Evolutionary conservation across 2,888 invertebrate species (phyloP).

Genomic region (Balanococcus diminutus): DNA sequence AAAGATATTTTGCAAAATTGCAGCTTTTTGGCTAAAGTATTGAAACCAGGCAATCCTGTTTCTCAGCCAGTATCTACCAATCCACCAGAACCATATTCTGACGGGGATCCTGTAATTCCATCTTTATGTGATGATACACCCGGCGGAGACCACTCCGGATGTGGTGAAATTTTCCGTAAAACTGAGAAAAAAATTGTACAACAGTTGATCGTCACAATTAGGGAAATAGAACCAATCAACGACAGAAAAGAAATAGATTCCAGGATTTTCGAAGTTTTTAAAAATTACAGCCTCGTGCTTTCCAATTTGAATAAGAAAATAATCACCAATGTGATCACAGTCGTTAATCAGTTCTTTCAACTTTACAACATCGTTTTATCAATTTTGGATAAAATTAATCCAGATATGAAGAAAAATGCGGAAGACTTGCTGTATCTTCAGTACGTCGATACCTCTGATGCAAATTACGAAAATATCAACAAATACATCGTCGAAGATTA

Average conservation of each 20-base stretch:
- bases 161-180: slow-evolving; percentile 17
- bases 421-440: not conserved
- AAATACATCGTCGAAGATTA: slow-evolving; percentile 28
- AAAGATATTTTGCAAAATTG: not conserved
- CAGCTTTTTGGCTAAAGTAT: not conserved
- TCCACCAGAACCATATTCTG: not conserved
- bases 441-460: not conserved
- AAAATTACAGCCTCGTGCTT: slow-evolving; percentile 23
- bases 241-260: slow-evolving; percentile 38
- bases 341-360: slow-evolving; percentile 20
- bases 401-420: slow-evolving; percentile 31
- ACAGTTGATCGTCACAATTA: slow-evolving; percentile 1
- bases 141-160: not conserved
- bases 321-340: not conserved
- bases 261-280: not conserved
- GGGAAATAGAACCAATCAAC: not conserved
- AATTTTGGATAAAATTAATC: slow-evolving; percentile 45
- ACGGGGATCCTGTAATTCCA: not conserved
- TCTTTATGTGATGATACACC: not conserved
- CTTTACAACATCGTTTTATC: slow-evolving; percentile 1
- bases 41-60: not conserved
- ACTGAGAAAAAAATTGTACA: slow-evolving; percentile 17
- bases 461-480: slow-evolving; percentile 8
- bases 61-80: not conserved
- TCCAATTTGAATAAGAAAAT: slow-evolving; percentile 1